phyloP scores from a whole-genome alignment of 2,113 vertebrate species.

The Myrmecophaga tridactyla region DNA sequence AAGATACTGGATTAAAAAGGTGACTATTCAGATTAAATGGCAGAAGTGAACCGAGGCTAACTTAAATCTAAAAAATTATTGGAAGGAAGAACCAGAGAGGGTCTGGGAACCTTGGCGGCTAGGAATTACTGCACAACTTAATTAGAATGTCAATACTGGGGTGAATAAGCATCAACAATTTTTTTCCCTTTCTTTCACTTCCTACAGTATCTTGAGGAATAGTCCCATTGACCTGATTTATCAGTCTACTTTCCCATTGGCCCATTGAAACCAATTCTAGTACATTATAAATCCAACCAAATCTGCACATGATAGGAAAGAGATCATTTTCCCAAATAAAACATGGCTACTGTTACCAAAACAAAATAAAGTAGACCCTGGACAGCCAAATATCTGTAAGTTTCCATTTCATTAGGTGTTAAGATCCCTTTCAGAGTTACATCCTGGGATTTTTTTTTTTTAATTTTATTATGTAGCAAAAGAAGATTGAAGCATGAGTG shows the following conservation, averaged over 20 bases:
- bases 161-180: background rate
- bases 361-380: background rate
- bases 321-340: background rate
- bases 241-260: background rate
- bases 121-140: background rate
- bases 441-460: background rate
- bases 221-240: background rate
- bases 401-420: background rate
- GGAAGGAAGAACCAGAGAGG: background rate
- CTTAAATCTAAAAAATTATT: background rate
- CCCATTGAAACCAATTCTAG: background rate
- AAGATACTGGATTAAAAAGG: background rate
- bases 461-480: background rate
- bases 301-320: background rate
- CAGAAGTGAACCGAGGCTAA: background rate
- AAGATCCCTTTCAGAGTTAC: background rate
- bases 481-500: background rate
- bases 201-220: background rate
- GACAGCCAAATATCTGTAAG: background rate
- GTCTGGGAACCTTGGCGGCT: accelerated
- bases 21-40: background rate
- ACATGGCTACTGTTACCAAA: background rate
- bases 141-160: background rate
- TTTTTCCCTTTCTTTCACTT: background rate
- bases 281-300: background rate